Base-by-base conservation (phyloP, 2,888 invertebrate species). In the Baccha elongata region DNA sequence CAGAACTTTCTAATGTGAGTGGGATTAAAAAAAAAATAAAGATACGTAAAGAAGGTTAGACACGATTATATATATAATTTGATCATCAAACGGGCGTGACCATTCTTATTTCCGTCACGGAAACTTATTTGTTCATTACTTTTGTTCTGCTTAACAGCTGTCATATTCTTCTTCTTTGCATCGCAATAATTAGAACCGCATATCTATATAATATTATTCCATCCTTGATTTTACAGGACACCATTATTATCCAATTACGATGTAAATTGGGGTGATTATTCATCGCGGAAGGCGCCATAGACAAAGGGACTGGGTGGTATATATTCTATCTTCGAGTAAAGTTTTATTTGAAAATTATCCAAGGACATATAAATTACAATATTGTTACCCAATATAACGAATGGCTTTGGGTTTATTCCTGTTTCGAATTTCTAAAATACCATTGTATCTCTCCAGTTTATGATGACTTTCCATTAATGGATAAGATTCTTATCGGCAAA, bases 241-340 rank as follows among this genome's bases (percentile, higher is more conserved):
- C 44, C 29, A 60, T 60, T 42, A 26, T 60, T 32, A 60, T 60
- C 42, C 19, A 44, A 60, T 60, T 44, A 29, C 7, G 17, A 44
- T 60, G 60, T 29, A 44, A 60, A 60, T 60, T 60, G n/a, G 19
- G 44, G 29, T 44, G 29, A 44, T 60, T 60, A 60, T 44, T 60
- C 26, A 60, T 60, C 3, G 17, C 19, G 29, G 42, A n/a, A 6
- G 60, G 44, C 60, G 29, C 40, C 40, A 40, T 0, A 3, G 13
- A 32, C 17, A 46, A 46, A 32, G 1, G 29, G 7, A 7, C 5
- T 8, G 8, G n/a, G n/a, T n/a, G n/a, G n/a, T n/a, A n/a, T n/a
- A 3, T 7, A 8, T 3, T 32, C 29, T n/a, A n/a, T 6, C 29
- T 32, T 32, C 0, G 3, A 29, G 8, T 8, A 7, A 26, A 58